A percentile compares a stretch with the other conserved stretches of the same genome.
Evolutionary conservation across 2,888 invertebrate genomes (phyloP).

Genomic region (Criorhina ranunculi): DNA sequence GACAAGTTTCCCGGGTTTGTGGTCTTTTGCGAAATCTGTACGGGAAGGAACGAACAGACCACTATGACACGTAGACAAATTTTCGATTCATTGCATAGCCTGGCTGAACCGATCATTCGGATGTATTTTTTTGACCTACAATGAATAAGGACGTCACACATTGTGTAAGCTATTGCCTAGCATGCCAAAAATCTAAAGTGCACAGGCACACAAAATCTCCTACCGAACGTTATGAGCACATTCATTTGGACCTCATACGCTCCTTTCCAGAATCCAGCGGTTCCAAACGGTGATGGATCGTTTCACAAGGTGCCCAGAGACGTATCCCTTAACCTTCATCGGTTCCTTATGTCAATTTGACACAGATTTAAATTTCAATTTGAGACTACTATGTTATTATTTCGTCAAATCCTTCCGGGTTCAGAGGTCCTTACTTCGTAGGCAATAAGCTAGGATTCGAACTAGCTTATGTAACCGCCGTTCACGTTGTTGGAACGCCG

Average conservation of each 20-base stretch:
- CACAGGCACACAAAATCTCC: constrained; percentile 8
- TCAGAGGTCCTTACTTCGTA: too few relatives aligned
- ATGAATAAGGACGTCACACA: constrained; percentile 4
- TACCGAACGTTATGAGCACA: constrained; percentile 56
- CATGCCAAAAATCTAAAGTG: neutral
- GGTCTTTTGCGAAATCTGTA: too few relatives aligned
- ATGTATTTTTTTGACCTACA: neutral
- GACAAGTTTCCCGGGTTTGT: too few relatives aligned
- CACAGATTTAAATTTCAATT: too few relatives aligned
- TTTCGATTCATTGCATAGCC: neutral
- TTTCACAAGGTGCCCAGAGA: constrained; percentile 68
- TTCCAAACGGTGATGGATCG: constrained; percentile 49
- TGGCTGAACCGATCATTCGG: constrained; percentile 32
- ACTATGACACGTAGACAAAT: too few relatives aligned
- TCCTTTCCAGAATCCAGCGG: constrained; percentile 78
- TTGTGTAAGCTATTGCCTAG: neutral
- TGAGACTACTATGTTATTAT: too few relatives aligned
- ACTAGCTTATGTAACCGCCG: too few relatives aligned
- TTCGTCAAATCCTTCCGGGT: too few relatives aligned
- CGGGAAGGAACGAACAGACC: too few relatives aligned
- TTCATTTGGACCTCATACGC: constrained; percentile 81
- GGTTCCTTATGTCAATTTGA: too few relatives aligned
- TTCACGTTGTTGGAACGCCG: too few relatives aligned
- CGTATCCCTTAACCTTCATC: constrained; percentile 50
- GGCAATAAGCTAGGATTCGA: too few relatives aligned